Base-by-base conservation (phyloP, 2,113 vertebrate species). In the Apodemus speciosus region DNA sequence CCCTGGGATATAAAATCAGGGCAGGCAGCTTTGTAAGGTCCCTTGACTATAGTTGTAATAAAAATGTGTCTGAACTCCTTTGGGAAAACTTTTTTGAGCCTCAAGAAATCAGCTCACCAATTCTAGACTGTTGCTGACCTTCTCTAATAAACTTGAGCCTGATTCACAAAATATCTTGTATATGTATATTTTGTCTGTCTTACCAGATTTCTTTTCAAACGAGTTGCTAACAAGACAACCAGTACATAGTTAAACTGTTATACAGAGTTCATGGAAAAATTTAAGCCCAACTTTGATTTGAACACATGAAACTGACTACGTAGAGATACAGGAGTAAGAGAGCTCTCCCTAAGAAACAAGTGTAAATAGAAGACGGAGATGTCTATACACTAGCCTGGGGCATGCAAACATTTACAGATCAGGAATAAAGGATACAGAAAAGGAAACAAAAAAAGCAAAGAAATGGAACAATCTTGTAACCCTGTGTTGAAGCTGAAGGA, bases 251-350 rank as follows among this genome's bases (percentile, higher is more conserved):
- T 8, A 90, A 80, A 35, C 21, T 72, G 15, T 30, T 90, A 86
- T 25, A 69, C 27, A 43, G 20, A 87, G 11, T 85, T 84, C 15
- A 86, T 71, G 35, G 56, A 27, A 71, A 88, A 62, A 35, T 69
- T 73, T 49, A 73, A 90, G 35, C 10, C 38, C 43, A 79, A 53
- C 77, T 58, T 81, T 2, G 2, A 30, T 60, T 60, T 81, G 35
- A 94, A 92, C 56, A 49, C 35, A 77, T 71, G 77, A 94, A 76
- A 64, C 38, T 66, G 69, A 91, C 5, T 62, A 87, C 58, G 51
- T 38, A 92, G 40, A 84, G 64, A 71, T 85, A 79, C 0, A 66
- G 32, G 20, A 64, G 10, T 32, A 40, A 27, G 38, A 40, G 25
- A 46, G 60, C 13, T 43, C 25, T 43, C 38, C 23, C 38, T 84